These are phyloP conservation scores for Lutjanus campechanus DNA, from an alignment of 2,797 vertebrate species.

Conservation along the genomic window DNA sequence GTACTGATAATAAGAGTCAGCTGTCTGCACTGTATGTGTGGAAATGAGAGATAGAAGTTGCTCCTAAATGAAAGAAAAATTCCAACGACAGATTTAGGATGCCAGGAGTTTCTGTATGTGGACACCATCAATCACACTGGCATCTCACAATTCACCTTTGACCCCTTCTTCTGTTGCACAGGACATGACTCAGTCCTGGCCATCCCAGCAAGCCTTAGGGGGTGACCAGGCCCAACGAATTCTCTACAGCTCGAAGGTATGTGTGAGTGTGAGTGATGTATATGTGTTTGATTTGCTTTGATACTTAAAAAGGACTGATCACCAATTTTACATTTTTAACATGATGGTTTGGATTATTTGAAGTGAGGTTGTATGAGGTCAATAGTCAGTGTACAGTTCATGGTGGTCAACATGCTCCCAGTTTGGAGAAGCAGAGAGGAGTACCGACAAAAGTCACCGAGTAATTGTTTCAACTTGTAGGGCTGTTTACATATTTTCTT, in stretches of 20 bases:
- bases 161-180: conserved; percentile 75
- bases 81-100: conserved; percentile 27
- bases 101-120: conserved; percentile 22
- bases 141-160: conserved; percentile 66
- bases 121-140: conserved; percentile 51
- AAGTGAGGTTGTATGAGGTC: no score
- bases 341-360: no score
- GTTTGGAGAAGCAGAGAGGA: no score
- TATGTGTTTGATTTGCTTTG: not conserved
- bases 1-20: conserved; percentile 35
- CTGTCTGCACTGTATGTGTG: conserved; percentile 26
- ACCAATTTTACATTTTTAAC: not conserved
- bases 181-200: conserved; percentile 97
- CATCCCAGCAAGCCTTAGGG: conserved; percentile 89
- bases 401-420: no score
- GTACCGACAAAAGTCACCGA: no score
- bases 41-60: conserved; percentile 15
- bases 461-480: no score
- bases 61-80: conserved; percentile 32
- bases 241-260: conserved; percentile 92
- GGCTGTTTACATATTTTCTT: no score
- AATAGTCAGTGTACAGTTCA: no score
- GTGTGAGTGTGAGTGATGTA: conserved; percentile 23
- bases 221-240: conserved; percentile 90
- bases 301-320: not conserved